phyloP scores from a whole-genome alignment of 2,888 invertebrate genomes.

The Campoplex nolae region DNA sequence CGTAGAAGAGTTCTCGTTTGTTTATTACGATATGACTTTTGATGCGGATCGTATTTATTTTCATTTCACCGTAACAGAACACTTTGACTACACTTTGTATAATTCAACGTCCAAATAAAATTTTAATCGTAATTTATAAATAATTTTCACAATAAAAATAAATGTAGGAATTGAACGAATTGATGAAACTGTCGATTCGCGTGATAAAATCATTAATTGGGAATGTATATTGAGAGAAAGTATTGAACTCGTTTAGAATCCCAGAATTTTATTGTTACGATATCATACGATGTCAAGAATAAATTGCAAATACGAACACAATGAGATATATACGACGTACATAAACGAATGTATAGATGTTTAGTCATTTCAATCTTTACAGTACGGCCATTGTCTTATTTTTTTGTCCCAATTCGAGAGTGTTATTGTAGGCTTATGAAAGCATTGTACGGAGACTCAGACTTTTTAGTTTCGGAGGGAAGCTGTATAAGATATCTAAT shows the following conservation, averaged over 20 bases:
- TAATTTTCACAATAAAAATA: background rate
- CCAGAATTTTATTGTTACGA: conserved; percentile 20
- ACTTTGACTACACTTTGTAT: background rate
- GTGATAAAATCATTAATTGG: background rate
- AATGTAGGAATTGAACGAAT: background rate
- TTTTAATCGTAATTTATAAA: background rate
- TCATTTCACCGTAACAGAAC: background rate
- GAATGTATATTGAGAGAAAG: conserved; percentile 14
- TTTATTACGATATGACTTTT: conserved; percentile 23
- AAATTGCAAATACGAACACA: conserved; percentile 24
- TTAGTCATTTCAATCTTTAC: conserved; percentile 47
- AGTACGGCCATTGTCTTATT: conserved; percentile 47
- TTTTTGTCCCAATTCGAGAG: conserved; percentile 54
- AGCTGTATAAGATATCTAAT: conserved; percentile 49
- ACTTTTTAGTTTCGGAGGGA: conserved; percentile 42
- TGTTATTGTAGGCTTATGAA: conserved; percentile 42
- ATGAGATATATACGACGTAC: background rate
- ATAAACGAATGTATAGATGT: conserved; percentile 14
- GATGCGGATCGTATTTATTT: conserved; percentile 18
- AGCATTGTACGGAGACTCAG: conserved; percentile 54
- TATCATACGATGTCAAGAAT: conserved; percentile 19
- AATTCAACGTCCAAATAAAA: background rate
- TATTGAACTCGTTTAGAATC: conserved; percentile 8
- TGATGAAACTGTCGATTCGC: background rate
- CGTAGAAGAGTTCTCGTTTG: background rate